A percentile compares a stretch with the other conserved stretches of the same genome.
Evolutionary conservation across 2,888 invertebrate species (phyloP).

Genomic region (Drosophila setosimentum): DNA sequence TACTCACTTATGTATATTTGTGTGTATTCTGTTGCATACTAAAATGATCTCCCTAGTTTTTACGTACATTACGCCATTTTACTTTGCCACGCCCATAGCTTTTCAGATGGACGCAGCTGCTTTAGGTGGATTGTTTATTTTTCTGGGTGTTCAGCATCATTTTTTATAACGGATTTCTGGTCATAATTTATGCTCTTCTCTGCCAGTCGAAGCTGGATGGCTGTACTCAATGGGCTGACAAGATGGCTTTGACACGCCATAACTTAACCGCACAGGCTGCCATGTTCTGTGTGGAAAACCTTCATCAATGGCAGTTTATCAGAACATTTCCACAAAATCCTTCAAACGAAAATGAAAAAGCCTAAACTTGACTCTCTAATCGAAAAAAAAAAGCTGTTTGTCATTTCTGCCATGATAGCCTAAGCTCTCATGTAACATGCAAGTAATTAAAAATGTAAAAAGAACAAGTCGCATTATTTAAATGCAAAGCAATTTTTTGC

Average conservation of each 20-base stretch:
- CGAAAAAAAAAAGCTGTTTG: constrained; percentile 11
- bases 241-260: constrained; percentile 54
- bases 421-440: constrained; percentile 13
- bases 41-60: constrained; percentile 58
- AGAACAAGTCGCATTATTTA: constrained; percentile 52
- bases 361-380: constrained; percentile 53
- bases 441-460: constrained; percentile 59
- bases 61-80: neutral
- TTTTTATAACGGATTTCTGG: constrained; percentile 69
- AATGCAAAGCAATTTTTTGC: constrained; percentile 18
- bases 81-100: constrained; percentile 46
- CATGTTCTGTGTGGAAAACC: constrained; percentile 37
- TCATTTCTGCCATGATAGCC: constrained; percentile 39
- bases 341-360: constrained; percentile 23
- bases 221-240: constrained; percentile 56
- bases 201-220: neutral
- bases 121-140: constrained; percentile 11
- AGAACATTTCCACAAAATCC: constrained; percentile 21
- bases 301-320: constrained; percentile 56
- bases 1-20: constrained; percentile 16
- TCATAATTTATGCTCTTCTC: constrained; percentile 56
- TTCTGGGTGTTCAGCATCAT: constrained; percentile 40
- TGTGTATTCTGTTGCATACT: constrained; percentile 42
- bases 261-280: constrained; percentile 48
- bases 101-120: constrained; percentile 65